Conservation (phyloP, 2,888 invertebrate genomes). For the Parnassius mnemosyne region DNA sequence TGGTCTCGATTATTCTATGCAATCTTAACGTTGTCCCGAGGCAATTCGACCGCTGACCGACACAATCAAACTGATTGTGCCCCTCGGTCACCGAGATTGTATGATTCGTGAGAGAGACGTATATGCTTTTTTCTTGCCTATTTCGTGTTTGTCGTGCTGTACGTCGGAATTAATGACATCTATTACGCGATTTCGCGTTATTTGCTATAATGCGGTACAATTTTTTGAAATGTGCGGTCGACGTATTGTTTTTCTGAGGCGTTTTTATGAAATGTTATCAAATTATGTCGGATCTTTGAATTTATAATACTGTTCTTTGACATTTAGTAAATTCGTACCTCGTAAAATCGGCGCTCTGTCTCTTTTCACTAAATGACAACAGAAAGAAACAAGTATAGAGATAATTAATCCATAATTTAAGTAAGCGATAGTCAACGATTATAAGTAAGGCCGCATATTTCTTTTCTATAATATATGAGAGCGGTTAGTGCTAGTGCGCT, state of each 20-base stretch:
- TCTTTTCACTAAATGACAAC: too few species aligned
- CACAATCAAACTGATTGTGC: constrained; percentile 70
- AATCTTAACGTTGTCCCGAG: constrained; percentile 67
- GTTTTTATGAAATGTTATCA: constrained; percentile 3
- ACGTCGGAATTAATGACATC: constrained; percentile 47
- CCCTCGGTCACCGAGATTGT: constrained; percentile 52
- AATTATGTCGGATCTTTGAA: constrained; percentile 13
- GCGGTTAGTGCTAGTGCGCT: too few species aligned
- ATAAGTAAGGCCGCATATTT: too few species aligned
- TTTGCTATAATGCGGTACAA: constrained; percentile 35
- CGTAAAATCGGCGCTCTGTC: too few species aligned
- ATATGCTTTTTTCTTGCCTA: constrained; percentile 31
- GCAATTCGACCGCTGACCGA: constrained; percentile 54
- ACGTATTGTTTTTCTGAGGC: constrained; percentile 19
- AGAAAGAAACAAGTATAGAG: too few species aligned
- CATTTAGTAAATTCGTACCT: too few species aligned
- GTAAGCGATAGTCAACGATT: too few species aligned
- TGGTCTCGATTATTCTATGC: constrained; percentile 43
- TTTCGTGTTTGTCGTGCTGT: constrained; percentile 46
- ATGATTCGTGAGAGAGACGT: constrained; percentile 31
- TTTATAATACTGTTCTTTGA: background rate
- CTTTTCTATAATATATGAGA: too few species aligned
- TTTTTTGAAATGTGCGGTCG: constrained; percentile 32
- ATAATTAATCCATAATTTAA: too few species aligned
- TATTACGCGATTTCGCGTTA: constrained; percentile 43